Base-by-base conservation (phyloP, 1,140 invertebrate genomes). In the Aphaenogaster ashmeadi region DNA sequence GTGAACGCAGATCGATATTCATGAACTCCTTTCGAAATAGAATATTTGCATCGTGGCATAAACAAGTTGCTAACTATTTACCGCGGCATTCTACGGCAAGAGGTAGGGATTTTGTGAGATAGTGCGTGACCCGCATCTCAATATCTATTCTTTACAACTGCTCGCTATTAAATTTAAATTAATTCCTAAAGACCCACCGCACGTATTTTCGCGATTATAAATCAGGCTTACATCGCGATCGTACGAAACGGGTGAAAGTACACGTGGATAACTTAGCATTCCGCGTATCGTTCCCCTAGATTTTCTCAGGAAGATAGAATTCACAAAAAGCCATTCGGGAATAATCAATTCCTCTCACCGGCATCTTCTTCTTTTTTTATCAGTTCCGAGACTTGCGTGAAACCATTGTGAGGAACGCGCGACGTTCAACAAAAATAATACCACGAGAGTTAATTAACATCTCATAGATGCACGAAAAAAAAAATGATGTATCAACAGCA, bases 231-330 rank as follows among this genome's bases (percentile, higher is more conserved):
- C 78, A 41, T 54, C n/a, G 44, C 47, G 60, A 80, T 52, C 47
- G 44, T 44, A 21, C 74, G 60, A 62, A 72, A 75, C 56, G 44
- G 81, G 72, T 72, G 86, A 84, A 85, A 87, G 81, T 84, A 58
- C 69, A 75, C 44, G 41, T n/a, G 18, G 36, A 66, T 87, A 87
- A 87, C 11, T 81, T 41, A 38, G 64, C 6, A 71, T 81, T 69
- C 50, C 50, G 41, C 11, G 33, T 62, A 56, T 74, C 54, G 41
- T 74, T 75, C 38, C 27, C 33, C 41, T 74, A 75, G 69, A 84
- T 84, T 84, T 84, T 84, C 80, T 60, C 80, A 84, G 41, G 13
- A 36, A 74, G 80, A 84, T 84, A 84, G 27, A 60, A 50, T 74
- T 7, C 54, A 74, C 80, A 83, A 74, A 84, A 75, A 84, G 58